Base-by-base conservation (phyloP, 2,888 invertebrate species). In the Polyommatus icarus region DNA sequence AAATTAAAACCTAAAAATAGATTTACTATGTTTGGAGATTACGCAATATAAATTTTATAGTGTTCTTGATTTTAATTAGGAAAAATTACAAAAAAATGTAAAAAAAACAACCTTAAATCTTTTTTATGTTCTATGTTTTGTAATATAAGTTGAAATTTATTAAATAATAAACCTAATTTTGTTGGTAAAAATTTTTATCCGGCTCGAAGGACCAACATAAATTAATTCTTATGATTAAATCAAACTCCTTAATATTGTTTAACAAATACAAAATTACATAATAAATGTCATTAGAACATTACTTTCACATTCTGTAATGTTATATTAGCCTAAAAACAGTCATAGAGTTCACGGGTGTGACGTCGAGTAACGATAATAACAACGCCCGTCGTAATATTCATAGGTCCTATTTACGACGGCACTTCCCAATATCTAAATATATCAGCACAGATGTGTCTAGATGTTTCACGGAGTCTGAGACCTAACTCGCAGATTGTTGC, bases 361-460 rank as follows among this genome's bases (percentile, higher is more conserved):
- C 15, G 50, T 50, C 15, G 12, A 18, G 15, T 15, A 54, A 54
- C 18, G 54, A 54, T 18, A 54, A 54, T 54, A 50, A 15, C 24
- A 12, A 20, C 24, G 61, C 61, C n/a, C 59, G n/a, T 4, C 61
- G 24, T 24, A 24, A 24, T 61, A 20, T 61, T 6, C 29, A 67
- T 67, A 32, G 67, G 67, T 29, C 29, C 29, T 67, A 67, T 67
- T 67, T 67, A 29, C 67, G 5, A 32, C 29, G 29, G 67, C 67
- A 67, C 29, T 67, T 32, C 29, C 29, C 67, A 32, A 67, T 67
- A 67, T 67, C 67, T 67, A 67, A 67, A 67, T 67, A 67, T 67
- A 67, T 12, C 67, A 18, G 29, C 29, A 67, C 67, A 67, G 15
- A 20, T 67, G 24, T 67, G 67, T 67, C 67, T 67, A 67, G 67